phyloP scores from a whole-genome alignment of 2,888 invertebrate genomes.

The Coleophora flavipennella region DNA sequence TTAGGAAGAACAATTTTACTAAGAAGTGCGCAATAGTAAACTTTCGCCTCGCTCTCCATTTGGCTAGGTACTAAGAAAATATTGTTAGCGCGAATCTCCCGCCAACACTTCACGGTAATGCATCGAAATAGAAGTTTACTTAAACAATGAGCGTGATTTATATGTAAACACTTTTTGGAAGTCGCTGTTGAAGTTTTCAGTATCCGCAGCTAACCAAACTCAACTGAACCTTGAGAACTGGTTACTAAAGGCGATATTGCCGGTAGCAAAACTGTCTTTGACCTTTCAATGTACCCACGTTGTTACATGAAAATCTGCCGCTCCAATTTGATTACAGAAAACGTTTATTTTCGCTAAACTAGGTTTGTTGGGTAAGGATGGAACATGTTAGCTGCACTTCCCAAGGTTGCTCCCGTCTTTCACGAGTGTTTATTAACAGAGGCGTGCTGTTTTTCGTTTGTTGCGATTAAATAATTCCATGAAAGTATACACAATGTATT shows the following conservation, averaged over 20 bases:
- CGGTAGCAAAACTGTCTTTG: not conserved
- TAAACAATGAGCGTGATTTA: constrained; percentile 69
- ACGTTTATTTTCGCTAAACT: constrained; percentile 23
- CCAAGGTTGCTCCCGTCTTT: constrained; percentile 51
- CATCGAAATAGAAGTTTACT: constrained; percentile 65
- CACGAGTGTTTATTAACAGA: constrained; percentile 57
- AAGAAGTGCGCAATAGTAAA: constrained; percentile 39
- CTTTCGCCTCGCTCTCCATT: constrained; percentile 33
- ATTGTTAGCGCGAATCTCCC: constrained; percentile 45
- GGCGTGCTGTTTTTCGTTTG: constrained; percentile 53
- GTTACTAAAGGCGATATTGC: constrained; percentile 24
- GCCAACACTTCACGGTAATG: constrained; percentile 49
- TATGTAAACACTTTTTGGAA: constrained; percentile 56
- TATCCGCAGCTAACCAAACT: constrained; percentile 7
- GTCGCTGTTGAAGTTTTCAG: constrained; percentile 38
- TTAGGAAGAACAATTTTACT: constrained; percentile 5
- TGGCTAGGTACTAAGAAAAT: constrained; percentile 44
- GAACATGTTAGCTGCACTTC: constrained; percentile 53
- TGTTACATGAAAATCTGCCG: constrained; percentile 20
- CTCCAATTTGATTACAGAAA: constrained; percentile 20
- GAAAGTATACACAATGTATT: not conserved
- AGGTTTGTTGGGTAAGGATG: constrained; percentile 37
- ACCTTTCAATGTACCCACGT: constrained; percentile 7
- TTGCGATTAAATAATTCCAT: constrained; percentile 16
- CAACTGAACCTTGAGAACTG: constrained; percentile 29